Conservation (phyloP, 2,113 vertebrate genomes). For the Osmerus mordax region DNA sequence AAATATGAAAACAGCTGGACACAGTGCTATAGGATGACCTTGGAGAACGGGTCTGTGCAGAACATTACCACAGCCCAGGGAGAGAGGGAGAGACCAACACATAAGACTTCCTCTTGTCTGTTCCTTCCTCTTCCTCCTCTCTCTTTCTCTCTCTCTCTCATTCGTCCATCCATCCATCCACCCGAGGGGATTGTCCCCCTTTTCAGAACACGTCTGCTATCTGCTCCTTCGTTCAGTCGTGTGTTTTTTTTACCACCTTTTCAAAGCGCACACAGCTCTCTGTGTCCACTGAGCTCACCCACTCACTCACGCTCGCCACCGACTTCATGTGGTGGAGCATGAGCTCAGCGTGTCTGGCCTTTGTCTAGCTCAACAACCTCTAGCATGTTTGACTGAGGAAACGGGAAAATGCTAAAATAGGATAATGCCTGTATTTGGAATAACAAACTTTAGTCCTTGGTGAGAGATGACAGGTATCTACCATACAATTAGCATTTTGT, state of each 20-base stretch:
- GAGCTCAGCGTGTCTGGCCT: too few relatives aligned
- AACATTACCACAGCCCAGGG: conserved; percentile 68
- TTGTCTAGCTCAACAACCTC: too few relatives aligned
- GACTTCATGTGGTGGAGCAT: too few relatives aligned
- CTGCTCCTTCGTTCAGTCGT: conserved; percentile 65
- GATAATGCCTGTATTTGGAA: too few relatives aligned
- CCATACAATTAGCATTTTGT: too few relatives aligned
- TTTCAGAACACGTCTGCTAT: conserved; percentile 65
- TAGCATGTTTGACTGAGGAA: too few relatives aligned
- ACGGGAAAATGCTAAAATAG: too few relatives aligned
- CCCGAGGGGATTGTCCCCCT: conserved; percentile 63
- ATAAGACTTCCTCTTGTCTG: conserved; percentile 55
- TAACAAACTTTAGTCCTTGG: too few relatives aligned
- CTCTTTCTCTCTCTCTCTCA: conserved; percentile 39
- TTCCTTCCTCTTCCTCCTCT: conserved; percentile 60
- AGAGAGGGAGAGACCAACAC: conserved; percentile 57
- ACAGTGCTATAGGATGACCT: conserved; percentile 66
- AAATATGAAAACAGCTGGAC: conserved; percentile 77
- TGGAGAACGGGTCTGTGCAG: conserved; percentile 70
- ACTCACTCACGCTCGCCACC: too few relatives aligned
- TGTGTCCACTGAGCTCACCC: not conserved
- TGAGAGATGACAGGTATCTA: too few relatives aligned
- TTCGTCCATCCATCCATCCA: conserved; percentile 41
- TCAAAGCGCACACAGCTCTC: not conserved
- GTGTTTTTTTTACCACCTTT: conserved; percentile 38